Conservation (phyloP, 2,888 invertebrate species). For the Orchesellides sinensis region DNA sequence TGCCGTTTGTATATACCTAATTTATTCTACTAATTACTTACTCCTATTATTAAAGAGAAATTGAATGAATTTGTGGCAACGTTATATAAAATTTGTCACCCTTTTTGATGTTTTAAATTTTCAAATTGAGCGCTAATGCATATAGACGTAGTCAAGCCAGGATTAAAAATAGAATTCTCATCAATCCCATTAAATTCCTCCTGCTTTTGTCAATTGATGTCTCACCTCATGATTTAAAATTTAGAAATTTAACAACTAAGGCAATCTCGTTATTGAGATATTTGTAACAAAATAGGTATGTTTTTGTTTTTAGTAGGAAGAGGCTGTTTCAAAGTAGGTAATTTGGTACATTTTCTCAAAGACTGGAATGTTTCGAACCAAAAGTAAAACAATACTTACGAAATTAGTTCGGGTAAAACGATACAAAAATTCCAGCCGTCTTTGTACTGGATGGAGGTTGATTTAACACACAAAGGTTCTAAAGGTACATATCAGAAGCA, state of each 20-base stretch:
- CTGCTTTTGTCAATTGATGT: background rate
- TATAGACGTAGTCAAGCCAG: too few relatives aligned
- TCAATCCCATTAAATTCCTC: background rate
- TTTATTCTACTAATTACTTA: too few relatives aligned
- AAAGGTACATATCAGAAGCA: background rate
- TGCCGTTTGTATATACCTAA: too few relatives aligned
- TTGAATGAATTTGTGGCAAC: too few relatives aligned
- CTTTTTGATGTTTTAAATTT: too few relatives aligned
- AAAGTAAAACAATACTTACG: constrained; percentile 13
- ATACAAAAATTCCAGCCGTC: background rate
- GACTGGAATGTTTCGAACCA: constrained; percentile 31
- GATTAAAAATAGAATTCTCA: background rate
- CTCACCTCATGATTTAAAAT: constrained; percentile 51
- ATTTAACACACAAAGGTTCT: background rate
- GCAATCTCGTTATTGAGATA: constrained; percentile 7
- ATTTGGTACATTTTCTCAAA: background rate
- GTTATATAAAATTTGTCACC: too few relatives aligned
- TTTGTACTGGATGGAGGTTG: background rate
- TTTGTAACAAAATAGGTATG: background rate
- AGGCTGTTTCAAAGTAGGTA: background rate
- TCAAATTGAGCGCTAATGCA: too few relatives aligned
- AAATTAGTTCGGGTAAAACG: constrained; percentile 26
- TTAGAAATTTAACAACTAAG: constrained; percentile 32
- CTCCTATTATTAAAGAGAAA: too few relatives aligned
- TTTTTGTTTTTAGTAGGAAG: background rate